Conservation (phyloP, 2,888 invertebrate genomes). For the Troglohyphantes excavatus region DNA sequence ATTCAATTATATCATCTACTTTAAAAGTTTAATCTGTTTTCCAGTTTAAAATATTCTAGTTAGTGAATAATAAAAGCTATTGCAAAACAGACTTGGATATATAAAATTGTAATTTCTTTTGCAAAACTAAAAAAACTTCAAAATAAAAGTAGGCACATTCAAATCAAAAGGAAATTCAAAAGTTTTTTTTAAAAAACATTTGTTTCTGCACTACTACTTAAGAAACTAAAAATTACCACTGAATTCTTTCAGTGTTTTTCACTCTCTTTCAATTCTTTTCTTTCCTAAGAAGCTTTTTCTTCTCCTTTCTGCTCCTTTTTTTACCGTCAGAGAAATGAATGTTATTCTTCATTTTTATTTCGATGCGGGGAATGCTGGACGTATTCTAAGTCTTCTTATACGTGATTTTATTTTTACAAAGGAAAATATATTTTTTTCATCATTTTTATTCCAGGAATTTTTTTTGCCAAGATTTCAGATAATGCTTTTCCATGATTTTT, state of each 20-base stretch:
- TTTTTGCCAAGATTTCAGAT: background rate
- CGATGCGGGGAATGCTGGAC: background rate
- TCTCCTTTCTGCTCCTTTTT: background rate
- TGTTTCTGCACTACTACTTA: background rate
- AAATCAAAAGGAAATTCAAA: no score
- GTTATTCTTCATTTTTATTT: conserved; percentile 5
- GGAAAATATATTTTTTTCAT: background rate
- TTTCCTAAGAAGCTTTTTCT: background rate
- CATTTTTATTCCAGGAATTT: background rate
- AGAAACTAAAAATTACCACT: background rate
- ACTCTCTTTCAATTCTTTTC: background rate
- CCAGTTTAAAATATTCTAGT: no score
- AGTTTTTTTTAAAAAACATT: background rate
- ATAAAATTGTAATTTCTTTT: no score
- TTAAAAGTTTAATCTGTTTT: no score
- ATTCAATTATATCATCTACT: no score
- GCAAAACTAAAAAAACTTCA: no score
- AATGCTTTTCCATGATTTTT: background rate
- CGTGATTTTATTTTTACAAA: background rate
- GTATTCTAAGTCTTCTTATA: background rate
- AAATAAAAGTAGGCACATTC: no score
- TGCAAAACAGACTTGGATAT: no score
- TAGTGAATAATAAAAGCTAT: no score
- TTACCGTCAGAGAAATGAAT: background rate
- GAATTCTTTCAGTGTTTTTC: background rate